phyloP scores from a whole-genome alignment of 2,797 vertebrate species.

The Microhierax caerulescens region DNA sequence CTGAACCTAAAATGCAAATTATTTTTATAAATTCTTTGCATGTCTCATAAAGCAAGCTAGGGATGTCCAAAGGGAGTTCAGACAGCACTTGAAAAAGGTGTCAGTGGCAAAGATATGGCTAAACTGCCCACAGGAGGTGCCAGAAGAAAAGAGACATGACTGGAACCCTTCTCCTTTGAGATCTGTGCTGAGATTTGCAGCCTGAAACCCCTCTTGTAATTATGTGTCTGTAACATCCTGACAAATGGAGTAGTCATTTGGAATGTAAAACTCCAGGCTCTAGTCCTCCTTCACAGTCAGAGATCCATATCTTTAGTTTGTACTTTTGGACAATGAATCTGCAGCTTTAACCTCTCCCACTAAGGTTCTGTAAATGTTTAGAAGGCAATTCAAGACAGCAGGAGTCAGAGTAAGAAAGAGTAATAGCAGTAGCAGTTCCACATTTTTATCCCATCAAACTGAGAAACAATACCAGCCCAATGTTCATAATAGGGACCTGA shows the following conservation, averaged over 20 bases:
- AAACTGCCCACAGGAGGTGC: background rate
- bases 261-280: background rate
- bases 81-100: background rate
- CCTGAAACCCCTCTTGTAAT: background rate
- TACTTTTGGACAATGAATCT: background rate
- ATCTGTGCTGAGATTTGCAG: background rate
- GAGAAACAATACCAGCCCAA: background rate
- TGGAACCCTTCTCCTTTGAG: background rate
- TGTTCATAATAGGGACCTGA: background rate
- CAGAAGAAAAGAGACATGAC: background rate
- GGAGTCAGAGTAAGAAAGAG: background rate
- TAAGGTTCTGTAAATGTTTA: background rate
- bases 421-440: background rate
- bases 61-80: background rate
- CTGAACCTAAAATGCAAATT: background rate
- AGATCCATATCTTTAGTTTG: background rate
- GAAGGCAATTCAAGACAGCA: background rate
- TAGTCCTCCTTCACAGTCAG: background rate
- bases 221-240: background rate
- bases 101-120: background rate
- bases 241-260: background rate
- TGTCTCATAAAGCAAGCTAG: background rate
- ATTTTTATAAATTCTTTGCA: background rate
- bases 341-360: background rate
- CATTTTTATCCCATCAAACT: background rate